Evolutionary conservation across 1,140 invertebrate species (phyloP).

Genomic region (Penaeus japonicus): DNA sequence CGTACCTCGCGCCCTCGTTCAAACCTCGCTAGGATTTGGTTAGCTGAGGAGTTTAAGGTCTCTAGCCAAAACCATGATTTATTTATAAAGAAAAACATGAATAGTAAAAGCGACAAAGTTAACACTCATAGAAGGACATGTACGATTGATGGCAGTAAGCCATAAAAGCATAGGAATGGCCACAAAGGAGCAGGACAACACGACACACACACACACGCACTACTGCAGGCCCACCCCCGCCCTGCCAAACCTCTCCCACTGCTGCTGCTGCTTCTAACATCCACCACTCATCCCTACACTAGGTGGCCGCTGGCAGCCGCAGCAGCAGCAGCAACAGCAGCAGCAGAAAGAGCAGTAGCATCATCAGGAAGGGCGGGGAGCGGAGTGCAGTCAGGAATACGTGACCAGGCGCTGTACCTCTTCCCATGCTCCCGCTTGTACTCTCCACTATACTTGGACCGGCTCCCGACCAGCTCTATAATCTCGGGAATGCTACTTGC

Average conservation of each 20-base stretch:
- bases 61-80: constrained; percentile 46
- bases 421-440: constrained; percentile 98
- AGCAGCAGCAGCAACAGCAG: constrained; percentile 41
- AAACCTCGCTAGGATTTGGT: constrained; percentile 47
- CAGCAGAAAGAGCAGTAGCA: constrained; percentile 32
- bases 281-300: constrained; percentile 35
- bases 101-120: constrained; percentile 29
- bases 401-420: constrained; percentile 74
- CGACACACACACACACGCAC: constrained; percentile 57
- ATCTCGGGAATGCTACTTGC: constrained; percentile 99
- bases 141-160: constrained; percentile 36
- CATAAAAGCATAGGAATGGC: constrained; percentile 46
- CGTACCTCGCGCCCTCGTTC: constrained; percentile 44
- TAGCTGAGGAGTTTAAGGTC: constrained; percentile 48
- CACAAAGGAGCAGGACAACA: constrained; percentile 57
- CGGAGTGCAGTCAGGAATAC: constrained; percentile 43
- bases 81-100: constrained; percentile 46
- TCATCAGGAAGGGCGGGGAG: constrained; percentile 20
- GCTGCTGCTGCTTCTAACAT: constrained; percentile 38
- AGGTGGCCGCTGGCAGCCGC: constrained; percentile 13
- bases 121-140: constrained; percentile 48
- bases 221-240: constrained; percentile 40
- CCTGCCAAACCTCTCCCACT: constrained; percentile 28
- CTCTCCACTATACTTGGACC: constrained; percentile 96
- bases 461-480: constrained; percentile 97